phyloP scores from a whole-genome alignment of 2,888 invertebrate genomes.

The Agrypnus murinus region DNA sequence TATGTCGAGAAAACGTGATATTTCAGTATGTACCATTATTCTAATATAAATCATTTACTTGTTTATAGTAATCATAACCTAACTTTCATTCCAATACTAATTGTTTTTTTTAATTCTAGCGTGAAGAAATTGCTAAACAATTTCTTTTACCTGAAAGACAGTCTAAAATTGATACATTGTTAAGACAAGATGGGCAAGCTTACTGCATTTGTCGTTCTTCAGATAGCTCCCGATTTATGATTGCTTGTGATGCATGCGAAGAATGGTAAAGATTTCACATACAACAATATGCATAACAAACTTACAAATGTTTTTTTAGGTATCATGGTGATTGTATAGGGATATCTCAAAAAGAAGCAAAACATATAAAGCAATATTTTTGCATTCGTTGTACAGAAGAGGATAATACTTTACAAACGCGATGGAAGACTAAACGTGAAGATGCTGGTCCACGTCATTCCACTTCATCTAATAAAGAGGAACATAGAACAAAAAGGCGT shows the following conservation, averaged over 20 bases:
- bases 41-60: not conserved
- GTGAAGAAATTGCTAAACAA: constrained; percentile 92
- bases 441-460: constrained; percentile 50
- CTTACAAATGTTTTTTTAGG: constrained; percentile 52
- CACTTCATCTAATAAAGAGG: constrained; percentile 58
- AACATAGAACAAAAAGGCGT: constrained; percentile 62
- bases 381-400: constrained; percentile 90
- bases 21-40: constrained; percentile 60
- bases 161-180: constrained; percentile 89
- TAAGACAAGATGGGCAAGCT: constrained; percentile 92
- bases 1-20: constrained; percentile 62
- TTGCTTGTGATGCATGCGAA: constrained; percentile 97
- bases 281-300: not conserved
- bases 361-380: constrained; percentile 94
- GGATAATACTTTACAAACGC: constrained; percentile 84
- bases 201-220: constrained; percentile 97
- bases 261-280: constrained; percentile 80
- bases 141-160: constrained; percentile 92
- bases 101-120: constrained; percentile 71
- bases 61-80: constrained; percentile 52
- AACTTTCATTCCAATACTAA: not conserved
- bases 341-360: constrained; percentile 94
- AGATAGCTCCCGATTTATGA: constrained; percentile 97
- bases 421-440: constrained; percentile 68
- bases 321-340: constrained; percentile 98